Base-by-base conservation (phyloP, 92 coral and sea anemone genomes). In the Pocillopora meandrina region DNA sequence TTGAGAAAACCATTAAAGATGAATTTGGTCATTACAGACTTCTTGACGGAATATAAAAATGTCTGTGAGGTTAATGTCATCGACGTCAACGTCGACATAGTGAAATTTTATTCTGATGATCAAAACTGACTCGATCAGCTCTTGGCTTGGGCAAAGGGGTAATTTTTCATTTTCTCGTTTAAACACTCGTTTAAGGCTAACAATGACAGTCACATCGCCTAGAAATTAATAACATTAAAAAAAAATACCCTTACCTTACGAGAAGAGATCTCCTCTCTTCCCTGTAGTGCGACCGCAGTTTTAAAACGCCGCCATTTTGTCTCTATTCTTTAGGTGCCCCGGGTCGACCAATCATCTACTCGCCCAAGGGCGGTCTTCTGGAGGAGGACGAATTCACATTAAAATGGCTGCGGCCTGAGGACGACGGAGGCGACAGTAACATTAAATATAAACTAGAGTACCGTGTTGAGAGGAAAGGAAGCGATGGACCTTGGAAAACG, bases 281-380 rank as follows among this genome's bases (percentile, higher is more conserved):
- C 8, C 1, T 34, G 47, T 68, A 16, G 16, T 68, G 55, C 49
- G 14, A 1, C 35, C 72, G 52, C 2, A 68, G 18, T 47, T 26
- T 26, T 68, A 2, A 70, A 35, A 55, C 9, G 55, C 74, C 56
- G 74, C 56, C 74, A 77, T 77, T 23, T 77, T 60, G 60, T 18
- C 59, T 34, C 1, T 42, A 23, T 16, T 18, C 31, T 67, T 9
- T 65, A 91, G 95, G 95, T 61, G 79, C 65, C 8, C 95, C 95
- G 5, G 84, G 92, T 14, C 92, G 89, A 19, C 95, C 95, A 17
- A 79, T 89, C 61, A 89, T 91, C 13, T 89, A 83, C 86, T 78
- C 69, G 77, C 95, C 95, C 17, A 21, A 69, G 42, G 61, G 70
- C 62, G 42, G 15, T 10, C 7, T 70, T 8, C 84, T 91, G 9